Conservation (phyloP, 2,113 vertebrate species). For the Labeo rohita region DNA sequence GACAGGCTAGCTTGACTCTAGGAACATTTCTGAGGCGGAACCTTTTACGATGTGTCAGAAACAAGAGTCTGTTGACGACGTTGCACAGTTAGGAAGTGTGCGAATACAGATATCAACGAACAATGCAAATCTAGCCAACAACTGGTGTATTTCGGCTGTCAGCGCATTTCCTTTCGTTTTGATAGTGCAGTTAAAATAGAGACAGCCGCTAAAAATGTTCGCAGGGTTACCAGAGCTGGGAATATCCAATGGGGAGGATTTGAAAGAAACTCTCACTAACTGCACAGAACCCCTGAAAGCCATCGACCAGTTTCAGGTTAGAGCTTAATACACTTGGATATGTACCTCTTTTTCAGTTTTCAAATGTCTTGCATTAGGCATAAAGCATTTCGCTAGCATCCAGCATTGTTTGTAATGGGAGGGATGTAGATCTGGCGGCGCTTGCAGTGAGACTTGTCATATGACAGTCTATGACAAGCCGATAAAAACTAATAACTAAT, state of each 20-base stretch:
- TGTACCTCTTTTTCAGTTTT: neutral
- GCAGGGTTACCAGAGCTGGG: constrained; percentile 92
- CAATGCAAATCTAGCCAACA: constrained; percentile 1
- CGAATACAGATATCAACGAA: neutral
- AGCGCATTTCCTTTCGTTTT: neutral
- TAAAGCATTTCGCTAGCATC: neutral
- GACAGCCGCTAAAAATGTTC: constrained; percentile 76
- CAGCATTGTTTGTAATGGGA: constrained; percentile 4
- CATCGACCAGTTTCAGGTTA: constrained; percentile 97
- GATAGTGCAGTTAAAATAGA: neutral
- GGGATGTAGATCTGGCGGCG: neutral
- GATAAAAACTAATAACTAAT: neutral
- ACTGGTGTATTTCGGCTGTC: neutral
- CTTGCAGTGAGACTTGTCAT: neutral
- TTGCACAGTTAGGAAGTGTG: constrained; percentile 59
- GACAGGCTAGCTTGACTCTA: neutral
- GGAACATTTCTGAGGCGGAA: constrained; percentile 51
- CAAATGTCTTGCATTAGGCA: neutral
- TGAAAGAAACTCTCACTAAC: constrained; percentile 97
- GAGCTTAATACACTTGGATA: neutral
- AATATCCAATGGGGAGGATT: constrained; percentile 94
- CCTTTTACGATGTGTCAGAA: constrained; percentile 12
- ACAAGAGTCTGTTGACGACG: constrained; percentile 54
- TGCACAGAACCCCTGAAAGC: constrained; percentile 97
- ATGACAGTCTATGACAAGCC: neutral